Percentiles rank a stretch among this genome's conserved stretches.
Evolutionary conservation across 1,140 invertebrate species (phyloP).

Genomic region (Vollenhovia emeryi): DNA sequence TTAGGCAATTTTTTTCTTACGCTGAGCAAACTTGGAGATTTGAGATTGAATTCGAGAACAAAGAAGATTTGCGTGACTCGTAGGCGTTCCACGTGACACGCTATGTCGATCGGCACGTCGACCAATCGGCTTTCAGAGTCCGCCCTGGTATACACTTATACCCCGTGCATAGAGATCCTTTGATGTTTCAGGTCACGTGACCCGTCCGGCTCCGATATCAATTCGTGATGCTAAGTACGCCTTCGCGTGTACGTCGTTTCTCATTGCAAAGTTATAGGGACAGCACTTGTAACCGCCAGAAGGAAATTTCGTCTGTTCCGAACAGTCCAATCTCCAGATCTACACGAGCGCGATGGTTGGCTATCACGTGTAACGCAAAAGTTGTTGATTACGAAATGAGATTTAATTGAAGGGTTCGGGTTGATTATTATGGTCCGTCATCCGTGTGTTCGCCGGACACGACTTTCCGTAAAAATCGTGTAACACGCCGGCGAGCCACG

Average conservation of each 20-base stretch:
- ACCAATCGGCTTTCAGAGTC: conserved; percentile 80
- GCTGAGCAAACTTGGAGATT: conserved; percentile 47
- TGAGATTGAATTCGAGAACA: conserved; percentile 53
- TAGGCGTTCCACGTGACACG: conserved; percentile 81
- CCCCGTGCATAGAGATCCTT: conserved; percentile 68
- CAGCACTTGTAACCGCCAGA: conserved; percentile 51
- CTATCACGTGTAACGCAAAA: background rate
- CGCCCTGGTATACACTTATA: conserved; percentile 67
- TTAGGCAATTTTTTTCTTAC: background rate
- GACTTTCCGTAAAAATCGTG: conserved; percentile 18
- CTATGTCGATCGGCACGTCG: conserved; percentile 73
- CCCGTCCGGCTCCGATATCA: conserved; percentile 72
- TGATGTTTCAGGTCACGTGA: conserved; percentile 81
- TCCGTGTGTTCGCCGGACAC: background rate
- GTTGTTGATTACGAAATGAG: conserved; percentile 35
- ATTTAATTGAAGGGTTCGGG: conserved; percentile 41
- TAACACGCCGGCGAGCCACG: background rate
- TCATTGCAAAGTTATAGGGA: conserved; percentile 65
- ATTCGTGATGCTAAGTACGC: conserved; percentile 80
- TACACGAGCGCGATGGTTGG: conserved; percentile 20
- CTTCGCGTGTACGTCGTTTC: conserved; percentile 77
- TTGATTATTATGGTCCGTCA: conserved; percentile 7
- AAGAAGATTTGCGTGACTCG: conserved; percentile 80
- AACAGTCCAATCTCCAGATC: conserved; percentile 56
- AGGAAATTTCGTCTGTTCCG: conserved; percentile 58